Evolutionary conservation across 1,140 invertebrate species (phyloP), one percentile per base, ranked within the genome.

Genomic region (Arctopsyche grandis): DNA sequence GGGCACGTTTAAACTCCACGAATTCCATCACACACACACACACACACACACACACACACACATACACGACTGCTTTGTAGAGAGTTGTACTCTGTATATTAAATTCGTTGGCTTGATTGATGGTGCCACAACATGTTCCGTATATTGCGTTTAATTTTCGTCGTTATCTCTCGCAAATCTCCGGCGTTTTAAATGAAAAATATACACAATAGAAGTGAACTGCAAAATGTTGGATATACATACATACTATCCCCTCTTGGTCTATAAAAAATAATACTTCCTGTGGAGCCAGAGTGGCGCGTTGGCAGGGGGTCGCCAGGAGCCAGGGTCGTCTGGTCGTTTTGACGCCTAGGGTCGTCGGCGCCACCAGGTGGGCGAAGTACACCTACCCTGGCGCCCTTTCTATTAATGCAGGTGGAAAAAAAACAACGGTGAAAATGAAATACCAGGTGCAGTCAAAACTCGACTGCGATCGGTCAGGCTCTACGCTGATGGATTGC

Each of bases 341-440:
- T 22, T 66, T 12, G 58, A 63, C 56, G 74, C 48, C 74, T 21
- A 26, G 44, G 46, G 52, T 24, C 22, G 43, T 24, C 22, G 74
- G 74, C 74, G 74, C 74, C 74, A 74, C 21, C 70, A 76, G 74
- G 74, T 76, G 43, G 29, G 24, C 60, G 19, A 63, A 24, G 63
- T 44, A 1, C 21, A 52, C 12, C 19, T 19, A 52, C 38, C 70
- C 44, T 74, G 70, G 70, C 70, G 70, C 70, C 70, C 48, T 52
- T 52, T 52, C 48, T 38, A 38, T 38, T 38, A 38, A 38, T 38
- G 29, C 29, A 38, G 29, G 29, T 38, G 29, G 7, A 38, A 38
- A 38, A 38, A 38, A 38, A 38, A n/a, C n/a, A n/a, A n/a, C n/a
- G 73, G 73, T 76, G 29, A 26, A 74, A 43, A 43, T 5, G 7